Base-by-base conservation (phyloP, 2,113 vertebrate species). In the Cygnus atratus region DNA sequence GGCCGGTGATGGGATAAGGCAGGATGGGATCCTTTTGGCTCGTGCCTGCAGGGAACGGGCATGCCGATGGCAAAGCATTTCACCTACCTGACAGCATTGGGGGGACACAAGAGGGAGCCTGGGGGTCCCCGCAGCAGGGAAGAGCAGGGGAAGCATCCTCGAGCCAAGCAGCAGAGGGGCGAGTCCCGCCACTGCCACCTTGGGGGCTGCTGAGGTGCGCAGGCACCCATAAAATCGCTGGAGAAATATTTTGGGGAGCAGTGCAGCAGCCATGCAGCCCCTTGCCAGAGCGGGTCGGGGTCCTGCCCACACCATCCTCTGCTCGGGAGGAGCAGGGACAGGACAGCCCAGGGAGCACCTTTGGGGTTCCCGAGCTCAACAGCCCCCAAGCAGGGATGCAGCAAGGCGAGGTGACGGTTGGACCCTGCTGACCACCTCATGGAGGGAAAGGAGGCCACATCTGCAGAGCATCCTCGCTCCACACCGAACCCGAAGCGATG, bases 351-450 rank as follows among this genome's bases (percentile, higher is more conserved):
- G 22, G 48, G 31, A 63, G 14, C 5, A 6, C 14, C 57, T 63
- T 37, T 50, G 29, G 48, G 68, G 55, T 52, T 35, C 62, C 21
- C 46, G 37, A 35, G 17, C 54, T 16, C 74, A 22, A 39, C 43
- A 8, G 3, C 17, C 39, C 33, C 44, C 22, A 4, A 14, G 41
- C 33, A 7, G 28, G 15, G 33, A n/a, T 43, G 10, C 14, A 1
- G 13, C 4, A 6, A 68, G 70, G 41, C 29, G 26, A 24, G 24
- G n/a, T 11, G 5, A n/a, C 11, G 19, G n/a, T 68, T 2, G 4
- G n/a, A 43, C 6, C 9, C 2, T 5, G 54, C 10, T 2, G 5
- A 26, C 24, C 7, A 2, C 54, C 19, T 37, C 6, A 3, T 13
- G 50, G 50, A 33, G 57, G 58, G 57, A 31, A 28, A 22, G 37